Conservation (phyloP, 2,888 invertebrate genomes). For the Taenaris catops region DNA sequence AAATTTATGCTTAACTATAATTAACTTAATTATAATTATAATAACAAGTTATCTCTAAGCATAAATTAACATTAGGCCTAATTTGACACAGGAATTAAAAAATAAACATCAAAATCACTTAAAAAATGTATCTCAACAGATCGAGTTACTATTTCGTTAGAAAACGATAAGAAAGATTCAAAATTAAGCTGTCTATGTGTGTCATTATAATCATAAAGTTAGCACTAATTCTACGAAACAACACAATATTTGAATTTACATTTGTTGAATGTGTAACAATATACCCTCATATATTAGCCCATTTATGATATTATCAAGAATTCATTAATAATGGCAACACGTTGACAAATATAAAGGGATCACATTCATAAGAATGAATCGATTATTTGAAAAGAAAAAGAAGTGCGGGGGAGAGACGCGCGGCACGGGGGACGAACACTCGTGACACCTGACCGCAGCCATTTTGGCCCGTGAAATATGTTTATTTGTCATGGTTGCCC, state of each 20-base stretch:
- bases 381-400: conserved; percentile 66
- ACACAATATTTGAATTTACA: conserved; percentile 4
- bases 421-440: conserved; percentile 41
- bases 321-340: conserved; percentile 24
- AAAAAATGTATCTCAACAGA: no score
- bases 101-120: no score
- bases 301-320: conserved; percentile 22
- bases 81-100: no score
- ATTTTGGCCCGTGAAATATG: conserved; percentile 79
- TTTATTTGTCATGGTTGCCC: conserved; percentile 76
- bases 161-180: no score
- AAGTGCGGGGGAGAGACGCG: conserved; percentile 33
- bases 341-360: conserved; percentile 49
- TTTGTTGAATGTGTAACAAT: conserved; percentile 15
- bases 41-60: no score
- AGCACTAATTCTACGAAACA: neutral
- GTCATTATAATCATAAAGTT: no score
- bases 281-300: conserved; percentile 16
- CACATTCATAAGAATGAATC: conserved; percentile 66
- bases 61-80: no score
- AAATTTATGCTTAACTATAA: no score
- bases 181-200: no score
- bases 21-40: no score
- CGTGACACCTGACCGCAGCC: conserved; percentile 78
- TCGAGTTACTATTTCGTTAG: no score